Conservation (phyloP, 1,140 invertebrate species). For the Zaprionus gabonicus region DNA sequence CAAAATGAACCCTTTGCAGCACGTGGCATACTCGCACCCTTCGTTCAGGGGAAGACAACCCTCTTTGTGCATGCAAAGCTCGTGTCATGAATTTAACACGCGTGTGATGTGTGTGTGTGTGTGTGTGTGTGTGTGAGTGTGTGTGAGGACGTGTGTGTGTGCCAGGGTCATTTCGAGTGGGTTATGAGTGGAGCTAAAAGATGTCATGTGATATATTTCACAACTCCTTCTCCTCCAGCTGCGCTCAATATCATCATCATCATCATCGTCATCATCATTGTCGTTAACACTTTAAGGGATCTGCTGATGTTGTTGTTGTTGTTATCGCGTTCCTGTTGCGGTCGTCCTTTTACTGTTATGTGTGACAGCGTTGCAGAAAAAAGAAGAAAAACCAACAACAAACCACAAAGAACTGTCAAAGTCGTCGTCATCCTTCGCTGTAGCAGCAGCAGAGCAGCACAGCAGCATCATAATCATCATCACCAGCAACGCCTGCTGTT, state of each 20-base stretch:
- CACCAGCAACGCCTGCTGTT: constrained; percentile 38
- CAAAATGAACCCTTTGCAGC: constrained; percentile 22
- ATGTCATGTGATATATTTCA: constrained; percentile 40
- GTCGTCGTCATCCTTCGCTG: constrained; percentile 52
- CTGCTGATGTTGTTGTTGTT: constrained; percentile 26
- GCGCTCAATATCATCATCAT: constrained; percentile 24
- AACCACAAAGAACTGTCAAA: constrained; percentile 80
- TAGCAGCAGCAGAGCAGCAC: too few relatives aligned
- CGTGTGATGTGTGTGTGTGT: constrained; percentile 39
- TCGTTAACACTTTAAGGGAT: constrained; percentile 69
- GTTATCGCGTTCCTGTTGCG: constrained; percentile 17
- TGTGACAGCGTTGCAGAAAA: constrained; percentile 40
- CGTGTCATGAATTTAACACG: constrained; percentile 74
- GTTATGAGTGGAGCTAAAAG: constrained; percentile 14
- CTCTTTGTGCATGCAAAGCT: constrained; percentile 67
- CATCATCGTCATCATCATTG: constrained; percentile 15
- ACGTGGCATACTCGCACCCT: constrained; percentile 57
- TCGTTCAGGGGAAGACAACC: constrained; percentile 35
- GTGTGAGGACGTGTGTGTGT: background rate
- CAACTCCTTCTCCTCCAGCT: constrained; percentile 22
- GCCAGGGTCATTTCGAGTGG: constrained; percentile 18
- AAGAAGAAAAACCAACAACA: background rate
- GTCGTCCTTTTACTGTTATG: constrained; percentile 33
- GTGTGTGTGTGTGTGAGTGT: background rate
- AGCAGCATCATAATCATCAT: constrained; percentile 40